Base-by-base conservation (phyloP, 2,113 vertebrate genomes). In the Coryphaenoides rupestris region DNA sequence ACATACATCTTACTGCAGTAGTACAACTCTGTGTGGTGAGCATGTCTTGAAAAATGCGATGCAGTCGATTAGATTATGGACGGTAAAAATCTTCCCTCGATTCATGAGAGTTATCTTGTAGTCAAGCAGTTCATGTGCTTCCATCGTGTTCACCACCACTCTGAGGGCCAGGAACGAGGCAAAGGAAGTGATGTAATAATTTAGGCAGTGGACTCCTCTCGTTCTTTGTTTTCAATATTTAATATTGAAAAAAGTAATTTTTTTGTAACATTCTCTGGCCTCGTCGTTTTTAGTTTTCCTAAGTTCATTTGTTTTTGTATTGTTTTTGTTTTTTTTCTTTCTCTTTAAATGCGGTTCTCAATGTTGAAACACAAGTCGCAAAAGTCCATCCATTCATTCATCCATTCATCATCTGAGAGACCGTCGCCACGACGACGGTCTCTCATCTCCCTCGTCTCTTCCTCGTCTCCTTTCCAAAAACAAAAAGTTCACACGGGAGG, bases 21-120 rank as follows among this genome's bases (percentile, higher is more conserved):
- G 74, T 80, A 70, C 40, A 62, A 57, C 55, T 56, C 40, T 74
- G 58, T 75, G 80, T 78, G 72, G 74, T 47, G 23, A 76, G 74
- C 55, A 69, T 56, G 50, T 70, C 59, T 73, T 55, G 33, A 28
- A 26, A 58, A 47, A 65, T 28, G 58, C 46, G 16, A 60, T 60
- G 55, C 33, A n/a, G 58, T 62, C 65, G 49, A 60, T 65, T 75
- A 67, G 62, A 70, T 76, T 72, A 70, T 69, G 60, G 33, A 70
- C 58, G 62, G 55, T 23, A 72, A 73, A 19, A 4, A 55, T 69
- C 66, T 73, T 64, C 33, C 9, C 33, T 40, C 33, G 13, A 10
- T 40, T 40, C 55, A n/a, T 55, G 58, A 46, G 49, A 62, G 55
- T 68, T 59, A 66, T 75, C 68, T 69, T 57, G 61, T 74, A 59